Evolutionary conservation across 2,888 invertebrate species (phyloP), one percentile per base, ranked within the genome.

Genomic region (Desoria tigrina): DNA sequence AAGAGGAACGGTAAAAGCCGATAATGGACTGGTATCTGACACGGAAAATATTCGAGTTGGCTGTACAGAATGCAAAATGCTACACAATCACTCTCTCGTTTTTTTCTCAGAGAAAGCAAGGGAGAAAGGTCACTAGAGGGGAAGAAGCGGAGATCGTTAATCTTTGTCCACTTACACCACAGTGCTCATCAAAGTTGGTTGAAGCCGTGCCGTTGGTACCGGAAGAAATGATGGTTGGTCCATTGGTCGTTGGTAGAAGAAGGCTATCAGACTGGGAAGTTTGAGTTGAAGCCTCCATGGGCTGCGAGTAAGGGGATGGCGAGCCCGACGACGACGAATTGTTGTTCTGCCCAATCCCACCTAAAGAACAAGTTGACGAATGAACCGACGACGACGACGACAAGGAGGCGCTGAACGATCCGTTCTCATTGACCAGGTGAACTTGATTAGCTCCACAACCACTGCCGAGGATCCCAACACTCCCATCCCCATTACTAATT

Each of bases 231-330:
- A 39, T 28, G 21, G 50, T 42, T 11, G 68, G 59, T 42, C 65
- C 65, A 54, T 68, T 68, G 39, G 56, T 63, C 21, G 56, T 18
- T n/a, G 61, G 23, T 9, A 59, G 58, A 24, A 63, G 55, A 24
- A 63, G 55, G 50, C 61, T 68, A 28, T 68, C 71, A 21, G 60
- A 61, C 55, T 53, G 61, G 61, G 69, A 66, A 53, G 74, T 74
- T 70, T 74, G 74, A 1, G 74, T 74, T 16, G 74, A 73, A 7
- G 71, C 74, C 65, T 74, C 74, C 74, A 74, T 74, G 27, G 74
- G 73, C 39, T 70, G 73, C 39, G 71, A 71, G 21, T 37, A 67
- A 55, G 28, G 49, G 49, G 42, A 57, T 42, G 37, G 37, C 1
- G 60, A 53, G 23, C 45, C 18, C 14, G 65, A 42, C 14, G 56